phyloP scores from a whole-genome alignment of 92 coral and sea anemone species.

The Metridium senile region DNA sequence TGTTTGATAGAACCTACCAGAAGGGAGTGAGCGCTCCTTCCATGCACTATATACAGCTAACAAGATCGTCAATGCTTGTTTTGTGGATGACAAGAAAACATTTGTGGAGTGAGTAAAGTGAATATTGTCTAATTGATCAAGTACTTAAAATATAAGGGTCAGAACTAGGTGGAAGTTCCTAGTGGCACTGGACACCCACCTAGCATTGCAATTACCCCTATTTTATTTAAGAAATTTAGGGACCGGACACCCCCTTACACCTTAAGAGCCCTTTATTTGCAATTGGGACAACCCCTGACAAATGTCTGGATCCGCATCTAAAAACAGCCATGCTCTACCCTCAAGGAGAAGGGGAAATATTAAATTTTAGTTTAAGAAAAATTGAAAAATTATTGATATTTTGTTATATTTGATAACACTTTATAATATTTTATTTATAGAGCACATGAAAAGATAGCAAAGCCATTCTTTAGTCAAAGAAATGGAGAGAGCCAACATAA shows the following conservation, averaged over 20 bases:
- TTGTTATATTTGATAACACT: neutral
- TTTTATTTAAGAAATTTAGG: too few species aligned
- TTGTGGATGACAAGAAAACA: constrained; percentile 61
- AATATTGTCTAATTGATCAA: neutral
- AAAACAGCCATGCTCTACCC: too few species aligned
- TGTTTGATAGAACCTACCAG: constrained; percentile 75
- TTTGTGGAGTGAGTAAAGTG: constrained; percentile 62
- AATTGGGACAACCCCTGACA: too few species aligned
- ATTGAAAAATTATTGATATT: neutral
- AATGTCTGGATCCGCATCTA: too few species aligned
- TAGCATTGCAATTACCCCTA: too few species aligned
- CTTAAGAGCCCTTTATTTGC: too few species aligned
- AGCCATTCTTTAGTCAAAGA: constrained; percentile 67
- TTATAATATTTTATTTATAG: constrained; percentile 31
- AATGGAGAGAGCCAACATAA: constrained; percentile 95
- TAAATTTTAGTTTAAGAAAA: neutral
- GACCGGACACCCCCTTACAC: too few species aligned
- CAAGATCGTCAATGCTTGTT: constrained; percentile 87
- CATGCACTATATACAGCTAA: constrained; percentile 92
- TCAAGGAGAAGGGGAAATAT: too few species aligned
- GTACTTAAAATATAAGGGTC: too few species aligned
- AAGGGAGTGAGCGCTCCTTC: constrained; percentile 77
- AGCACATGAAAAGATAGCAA: constrained; percentile 80
- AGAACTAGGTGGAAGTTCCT: too few species aligned
- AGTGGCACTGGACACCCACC: too few species aligned